Percentiles rank a stretch among this genome's conserved stretches.
Evolutionary conservation across 2,888 invertebrate genomes (phyloP).

Genomic region (Oligia strigilis): DNA sequence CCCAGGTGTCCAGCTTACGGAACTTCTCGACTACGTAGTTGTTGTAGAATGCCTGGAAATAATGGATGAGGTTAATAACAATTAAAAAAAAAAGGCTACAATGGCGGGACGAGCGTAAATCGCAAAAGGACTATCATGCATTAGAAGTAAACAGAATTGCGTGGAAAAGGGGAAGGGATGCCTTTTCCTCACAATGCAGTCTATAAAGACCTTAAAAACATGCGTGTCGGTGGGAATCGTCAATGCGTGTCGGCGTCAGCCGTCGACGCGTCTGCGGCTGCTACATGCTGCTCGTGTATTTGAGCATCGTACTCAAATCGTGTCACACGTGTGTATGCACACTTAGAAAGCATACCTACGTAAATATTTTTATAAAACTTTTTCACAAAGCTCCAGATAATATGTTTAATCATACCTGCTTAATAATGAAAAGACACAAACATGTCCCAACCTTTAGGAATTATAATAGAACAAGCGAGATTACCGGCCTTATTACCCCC

Average conservation of each 20-base stretch:
- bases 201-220: background rate
- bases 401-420: background rate
- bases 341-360: background rate
- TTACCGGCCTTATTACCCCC: background rate
- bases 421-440: background rate
- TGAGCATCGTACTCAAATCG: too few relatives aligned
- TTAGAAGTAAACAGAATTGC: background rate
- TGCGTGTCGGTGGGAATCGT: too few relatives aligned
- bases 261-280: too few relatives aligned
- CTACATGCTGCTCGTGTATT: too few relatives aligned
- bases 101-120: background rate
- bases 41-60: conserved; percentile 93
- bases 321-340: too few relatives aligned
- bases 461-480: background rate
- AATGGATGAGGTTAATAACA: conserved; percentile 10
- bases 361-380: background rate
- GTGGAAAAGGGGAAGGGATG: background rate
- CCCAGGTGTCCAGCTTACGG: conserved; percentile 89
- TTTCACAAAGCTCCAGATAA: background rate
- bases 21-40: conserved; percentile 92
- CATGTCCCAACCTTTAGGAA: background rate
- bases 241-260: too few relatives aligned
- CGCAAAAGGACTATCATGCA: background rate
- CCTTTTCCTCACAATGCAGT: background rate
- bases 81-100: background rate